Evolutionary conservation across 2,888 invertebrate genomes (phyloP), one percentile per base, ranked within the genome.

Genomic region (Leistus spinibarbis): DNA sequence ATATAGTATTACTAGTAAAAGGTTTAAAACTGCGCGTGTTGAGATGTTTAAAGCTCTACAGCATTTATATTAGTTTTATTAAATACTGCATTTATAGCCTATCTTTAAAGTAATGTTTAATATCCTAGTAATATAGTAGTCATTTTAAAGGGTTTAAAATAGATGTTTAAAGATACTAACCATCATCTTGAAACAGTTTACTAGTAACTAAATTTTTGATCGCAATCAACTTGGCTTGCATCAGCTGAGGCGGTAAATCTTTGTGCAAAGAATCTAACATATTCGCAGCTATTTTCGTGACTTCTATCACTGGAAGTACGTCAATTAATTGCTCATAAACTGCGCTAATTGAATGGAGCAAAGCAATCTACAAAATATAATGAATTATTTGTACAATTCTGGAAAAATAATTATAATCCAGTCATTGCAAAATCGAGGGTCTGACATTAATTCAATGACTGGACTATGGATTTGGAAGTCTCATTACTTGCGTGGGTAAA

Each of bases 311-410:
- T 0, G 94, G 92, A 1, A 95, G 82, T 0, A 93, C 93, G 13
- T 90, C 89, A 2, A 90, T 90, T 1, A 97, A 89, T 81, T 96
- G 95, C 78, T 93, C 93, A 81, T 95, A 93, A 0, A 95, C 95
- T 27, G 93, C 91, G 24, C 95, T 93, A 81, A 96, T 92, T 5
- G 95, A 94, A 75, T 92, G 89, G 79, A 97, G 87, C 54, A 97
- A 84, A 0, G 95, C 93, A 79, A 95, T 93, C 91, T 95, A 86
- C 0, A 82, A 81, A 23, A 2, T 53, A 65, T 20, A 69, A 69
- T 13, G n/a, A 68, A 66, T 69, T 66, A 69, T 17, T 22, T 9
- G 66, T 69, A 69, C 24, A 71, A 67, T 69, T 40, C 23, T 4
- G 3, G 20, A 69, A 19, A 69, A 70, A 20, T 13, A 70, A 69